These are phyloP conservation scores for Scaptomyza pallida DNA, from an alignment of 1,140 invertebrate genomes.

Conservation along the genomic window DNA sequence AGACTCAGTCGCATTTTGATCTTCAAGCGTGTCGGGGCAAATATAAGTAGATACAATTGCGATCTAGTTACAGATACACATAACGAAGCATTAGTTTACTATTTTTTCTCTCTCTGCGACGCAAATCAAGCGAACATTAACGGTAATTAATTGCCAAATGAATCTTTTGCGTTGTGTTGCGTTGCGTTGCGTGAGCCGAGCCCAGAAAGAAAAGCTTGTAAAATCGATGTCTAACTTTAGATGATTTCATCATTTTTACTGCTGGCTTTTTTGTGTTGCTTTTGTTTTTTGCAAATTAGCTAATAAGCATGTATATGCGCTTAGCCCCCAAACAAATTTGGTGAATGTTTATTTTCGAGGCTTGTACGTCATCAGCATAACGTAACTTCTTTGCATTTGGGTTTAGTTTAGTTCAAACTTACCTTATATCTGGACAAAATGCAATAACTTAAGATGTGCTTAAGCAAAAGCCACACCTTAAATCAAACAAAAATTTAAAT, in stretches of 20 bases:
- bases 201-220: conserved; percentile 36
- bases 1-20: conserved; percentile 53
- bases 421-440: conserved; percentile 11
- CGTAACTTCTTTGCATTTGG: conserved; percentile 15
- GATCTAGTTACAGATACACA: conserved; percentile 29
- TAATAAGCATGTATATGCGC: conserved; percentile 76
- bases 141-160: conserved; percentile 66
- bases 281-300: conserved; percentile 66
- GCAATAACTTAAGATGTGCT: not conserved
- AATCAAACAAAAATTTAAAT: conserved; percentile 11
- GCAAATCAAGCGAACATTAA: conserved; percentile 49
- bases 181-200: conserved; percentile 49
- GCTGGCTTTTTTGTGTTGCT: conserved; percentile 17
- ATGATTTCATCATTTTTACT: conserved; percentile 74
- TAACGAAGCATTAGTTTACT: conserved; percentile 16
- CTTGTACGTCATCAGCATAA: conserved; percentile 13
- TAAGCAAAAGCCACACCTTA: conserved; percentile 20
- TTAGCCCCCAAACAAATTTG: conserved; percentile 64
- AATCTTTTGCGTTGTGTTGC: not conserved
- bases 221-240: conserved; percentile 70
- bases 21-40: conserved; percentile 39
- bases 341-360: conserved; percentile 50
- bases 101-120: conserved; percentile 1
- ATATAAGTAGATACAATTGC: conserved; percentile 13
- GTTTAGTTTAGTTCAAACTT: conserved; percentile 13